Evolutionary conservation across 2,797 vertebrate species (phyloP), one percentile per base, ranked within the genome.

Genomic region (Typhlichthys eigenmanni): DNA sequence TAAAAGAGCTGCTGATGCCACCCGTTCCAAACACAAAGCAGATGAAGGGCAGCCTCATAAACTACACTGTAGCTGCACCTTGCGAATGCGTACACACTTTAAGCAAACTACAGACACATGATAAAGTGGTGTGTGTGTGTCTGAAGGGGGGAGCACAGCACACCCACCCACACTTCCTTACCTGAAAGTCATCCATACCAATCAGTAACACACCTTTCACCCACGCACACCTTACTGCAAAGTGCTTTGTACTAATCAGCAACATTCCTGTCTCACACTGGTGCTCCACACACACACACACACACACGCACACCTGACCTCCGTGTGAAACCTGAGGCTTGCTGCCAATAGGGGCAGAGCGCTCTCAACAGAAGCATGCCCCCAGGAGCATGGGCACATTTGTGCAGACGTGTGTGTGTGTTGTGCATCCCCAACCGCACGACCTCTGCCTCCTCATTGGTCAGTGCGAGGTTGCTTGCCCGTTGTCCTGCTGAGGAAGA

Each of bases 241-340:
- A 53, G 47, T 60, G 78, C 75, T 78, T 58, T 74, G 75, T 73
- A 75, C 72, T 62, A 57, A 71, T 83, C 78, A 85, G 83, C 80
- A 75, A 71, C 10, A 17, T 54, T 17, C 68, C 77, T 80, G 86
- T 84, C 72, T 78, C 45, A 19, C 70, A 19, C 51, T 17, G 19
- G 38, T 24, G 19, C 24, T 62, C 38, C 60, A 62, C 55, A 34
- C 72, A 76, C 55, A 69, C 64, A 51, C 53, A 52, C 51, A 7
- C 58, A 72, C 58, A 50, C 52, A 62, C 47, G 2, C 19, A 19
- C 74, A 84, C 81, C 82, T 87, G 81, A 87, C 78, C 81, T 74
- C 75, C 58, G 69, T 82, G 75, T 87, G 88, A 88, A 92, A 92
- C 88, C 80, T 71, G 84, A 92, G 87, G 72, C 60, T 68, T 51